These are phyloP conservation scores for Atherinomorus stipes DNA, from an alignment of 2,113 vertebrate genomes.

Conservation along the genomic window DNA sequence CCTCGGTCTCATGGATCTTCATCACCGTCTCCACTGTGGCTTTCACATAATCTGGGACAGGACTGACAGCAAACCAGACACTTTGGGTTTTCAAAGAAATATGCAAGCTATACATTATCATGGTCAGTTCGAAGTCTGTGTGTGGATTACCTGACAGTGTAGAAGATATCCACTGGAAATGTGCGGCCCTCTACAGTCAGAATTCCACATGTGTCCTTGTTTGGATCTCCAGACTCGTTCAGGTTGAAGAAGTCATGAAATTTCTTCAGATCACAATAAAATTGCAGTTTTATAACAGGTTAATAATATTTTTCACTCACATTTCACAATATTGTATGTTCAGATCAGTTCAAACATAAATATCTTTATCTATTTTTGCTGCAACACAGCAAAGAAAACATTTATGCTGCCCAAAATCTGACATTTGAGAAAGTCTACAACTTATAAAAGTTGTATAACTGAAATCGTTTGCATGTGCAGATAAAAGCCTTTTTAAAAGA, in stretches of 20 bases:
- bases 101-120: background rate
- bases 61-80: slow-evolving; percentile 78
- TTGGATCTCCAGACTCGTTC: slow-evolving; percentile 91
- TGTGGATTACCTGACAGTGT: slow-evolving; percentile 90
- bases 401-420: background rate
- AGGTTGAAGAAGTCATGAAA: slow-evolving; percentile 98
- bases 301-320: no score
- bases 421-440: slow-evolving; percentile 14
- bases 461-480: slow-evolving; percentile 17
- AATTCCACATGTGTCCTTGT: slow-evolving; percentile 95
- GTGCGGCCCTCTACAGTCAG: slow-evolving; percentile 95
- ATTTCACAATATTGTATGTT: no score
- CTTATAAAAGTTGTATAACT: background rate
- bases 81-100: background rate
- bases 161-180: slow-evolving; percentile 96
- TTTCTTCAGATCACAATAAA: slow-evolving; percentile 84
- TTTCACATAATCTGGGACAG: slow-evolving; percentile 97
- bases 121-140: background rate
- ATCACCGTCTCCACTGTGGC: slow-evolving; percentile 96
- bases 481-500: slow-evolving; percentile 32
- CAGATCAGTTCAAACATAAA: no score
- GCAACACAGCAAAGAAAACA: background rate
- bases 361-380: background rate
- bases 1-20: slow-evolving; percentile 97
- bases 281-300: background rate